Percentiles rank a stretch among this genome's conserved stretches.
Conservation (phyloP, 2,888 invertebrate genomes). For the Autographa pulchrina region DNA sequence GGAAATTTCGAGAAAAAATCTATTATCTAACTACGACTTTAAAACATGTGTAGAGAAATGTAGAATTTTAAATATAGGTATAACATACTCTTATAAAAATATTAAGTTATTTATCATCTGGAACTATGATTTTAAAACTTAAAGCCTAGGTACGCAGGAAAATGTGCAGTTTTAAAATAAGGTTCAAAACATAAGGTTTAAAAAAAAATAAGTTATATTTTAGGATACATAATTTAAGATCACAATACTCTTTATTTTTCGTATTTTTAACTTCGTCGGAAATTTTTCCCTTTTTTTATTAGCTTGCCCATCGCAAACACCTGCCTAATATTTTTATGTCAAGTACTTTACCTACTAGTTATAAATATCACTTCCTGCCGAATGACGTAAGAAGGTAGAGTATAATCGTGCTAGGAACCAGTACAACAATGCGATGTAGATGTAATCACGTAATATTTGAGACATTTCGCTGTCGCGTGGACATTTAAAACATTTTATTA, state of each 20-base stretch:
- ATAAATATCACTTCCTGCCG: slow-evolving; percentile 56
- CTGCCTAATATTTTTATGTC: slow-evolving; percentile 17
- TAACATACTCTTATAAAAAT: too few species aligned
- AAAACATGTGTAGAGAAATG: too few species aligned
- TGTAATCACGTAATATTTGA: slow-evolving; percentile 75
- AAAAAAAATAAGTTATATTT: too few species aligned
- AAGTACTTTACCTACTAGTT: slow-evolving; percentile 21
- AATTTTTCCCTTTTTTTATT: not conserved
- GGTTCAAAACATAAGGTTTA: too few species aligned
- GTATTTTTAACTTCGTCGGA: too few species aligned
- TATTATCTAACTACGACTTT: not conserved
- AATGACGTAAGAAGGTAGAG: slow-evolving; percentile 51
- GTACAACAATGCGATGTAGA: slow-evolving; percentile 76
- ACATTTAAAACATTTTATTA: slow-evolving; percentile 74
- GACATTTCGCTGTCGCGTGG: slow-evolving; percentile 73
- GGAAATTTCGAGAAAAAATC: not conserved
- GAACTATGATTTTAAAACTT: too few species aligned
- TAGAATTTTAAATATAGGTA: too few species aligned
- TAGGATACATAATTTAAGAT: too few species aligned
- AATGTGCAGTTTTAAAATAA: too few species aligned
- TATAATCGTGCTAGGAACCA: slow-evolving; percentile 72
- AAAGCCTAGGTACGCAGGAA: too few species aligned
- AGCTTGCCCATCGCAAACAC: not conserved
- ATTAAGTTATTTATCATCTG: too few species aligned
- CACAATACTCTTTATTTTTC: too few species aligned